Conservation (phyloP, 2,888 invertebrate species). For the Romanomermis culicivorax region DNA sequence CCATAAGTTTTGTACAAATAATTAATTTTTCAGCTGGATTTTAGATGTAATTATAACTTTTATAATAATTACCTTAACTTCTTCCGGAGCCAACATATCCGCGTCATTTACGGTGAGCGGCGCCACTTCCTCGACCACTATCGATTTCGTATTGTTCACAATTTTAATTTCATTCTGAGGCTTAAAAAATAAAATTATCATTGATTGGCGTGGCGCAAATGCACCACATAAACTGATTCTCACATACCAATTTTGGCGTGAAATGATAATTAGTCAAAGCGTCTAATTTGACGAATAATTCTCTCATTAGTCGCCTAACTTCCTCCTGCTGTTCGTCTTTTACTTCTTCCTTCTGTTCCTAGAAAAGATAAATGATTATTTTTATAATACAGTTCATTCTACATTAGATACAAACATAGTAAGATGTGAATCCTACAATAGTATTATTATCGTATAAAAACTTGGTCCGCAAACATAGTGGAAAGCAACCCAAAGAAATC, state of each 20-base stretch:
- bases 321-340: constrained; percentile 52
- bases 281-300: constrained; percentile 63
- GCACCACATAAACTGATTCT: constrained; percentile 3
- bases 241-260: constrained; percentile 64
- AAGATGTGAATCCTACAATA: not conserved
- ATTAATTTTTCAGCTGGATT: no score
- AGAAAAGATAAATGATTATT: constrained; percentile 14
- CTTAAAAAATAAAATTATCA: no score
- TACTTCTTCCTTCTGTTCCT: constrained; percentile 35
- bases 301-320: constrained; percentile 50
- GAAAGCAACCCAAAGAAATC: no score
- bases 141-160: constrained; percentile 66
- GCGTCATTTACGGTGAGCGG: constrained; percentile 68
- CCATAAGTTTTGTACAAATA: not conserved
- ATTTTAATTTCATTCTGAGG: constrained; percentile 67
- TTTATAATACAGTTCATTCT: no score
- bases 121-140: constrained; percentile 83
- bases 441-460: not conserved
- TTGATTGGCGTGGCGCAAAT: no score
- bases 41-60: no score
- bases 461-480: no score
- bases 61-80: constrained; percentile 40
- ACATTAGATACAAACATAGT: no score
- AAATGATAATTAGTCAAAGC: constrained; percentile 80
- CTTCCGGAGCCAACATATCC: constrained; percentile 68